A percentile compares a stretch with the other conserved stretches of the same genome.
Evolutionary conservation across 1,140 invertebrate species (phyloP).

Genomic region (Neotoxoptera formosana): DNA sequence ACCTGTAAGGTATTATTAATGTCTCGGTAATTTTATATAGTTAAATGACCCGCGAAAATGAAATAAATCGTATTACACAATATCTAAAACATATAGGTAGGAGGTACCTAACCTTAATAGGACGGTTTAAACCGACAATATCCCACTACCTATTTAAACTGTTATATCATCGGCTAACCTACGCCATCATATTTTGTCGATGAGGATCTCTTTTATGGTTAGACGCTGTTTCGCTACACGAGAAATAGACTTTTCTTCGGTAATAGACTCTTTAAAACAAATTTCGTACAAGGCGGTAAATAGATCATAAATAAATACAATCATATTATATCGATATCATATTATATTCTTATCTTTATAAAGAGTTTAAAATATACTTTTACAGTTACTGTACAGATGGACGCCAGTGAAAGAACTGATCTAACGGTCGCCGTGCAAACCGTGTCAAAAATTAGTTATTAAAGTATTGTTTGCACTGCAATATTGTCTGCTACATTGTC

Average conservation of each 20-base stretch:
- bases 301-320: not conserved
- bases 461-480: not conserved
- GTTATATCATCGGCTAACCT: not conserved
- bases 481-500: not conserved
- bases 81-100: not conserved
- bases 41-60: not conserved
- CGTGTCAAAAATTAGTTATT: not conserved
- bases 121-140: not conserved
- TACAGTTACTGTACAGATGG: not conserved
- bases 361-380: not conserved
- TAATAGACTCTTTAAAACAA: not conserved
- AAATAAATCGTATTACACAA: not conserved
- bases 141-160: not conserved
- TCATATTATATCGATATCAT: not conserved
- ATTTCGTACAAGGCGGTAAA: not conserved
- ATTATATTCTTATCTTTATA: not conserved
- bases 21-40: not conserved
- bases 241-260: not conserved
- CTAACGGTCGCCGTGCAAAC: slow-evolving; percentile 9
- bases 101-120: not conserved
- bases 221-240: not conserved
- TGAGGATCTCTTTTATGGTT: not conserved
- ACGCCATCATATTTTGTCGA: not conserved
- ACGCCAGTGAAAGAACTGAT: not conserved
- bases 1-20: not conserved